phyloP scores from a whole-genome alignment of 2,797 vertebrate genomes.

The Heteromormyrus szaboi region DNA sequence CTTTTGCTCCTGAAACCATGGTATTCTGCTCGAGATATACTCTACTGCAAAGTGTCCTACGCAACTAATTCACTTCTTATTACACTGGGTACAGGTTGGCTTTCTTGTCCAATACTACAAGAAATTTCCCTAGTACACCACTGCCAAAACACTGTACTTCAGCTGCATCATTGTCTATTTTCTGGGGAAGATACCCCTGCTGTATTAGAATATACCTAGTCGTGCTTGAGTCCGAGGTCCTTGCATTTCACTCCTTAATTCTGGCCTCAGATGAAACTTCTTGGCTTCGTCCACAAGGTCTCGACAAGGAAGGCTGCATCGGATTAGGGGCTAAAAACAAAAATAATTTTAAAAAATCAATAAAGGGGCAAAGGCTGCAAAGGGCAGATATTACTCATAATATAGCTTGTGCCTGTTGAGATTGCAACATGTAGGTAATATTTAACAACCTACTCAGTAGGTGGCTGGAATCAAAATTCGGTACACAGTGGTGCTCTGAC shows the following conservation, averaged over 20 bases:
- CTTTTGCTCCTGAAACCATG: slow-evolving; percentile 79
- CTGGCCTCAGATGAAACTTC: slow-evolving; percentile 94
- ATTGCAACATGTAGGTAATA: background rate
- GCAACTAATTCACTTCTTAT: background rate
- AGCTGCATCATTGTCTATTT: background rate
- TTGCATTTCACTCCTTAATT: slow-evolving; percentile 96
- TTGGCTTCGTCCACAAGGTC: slow-evolving; percentile 98
- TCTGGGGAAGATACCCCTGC: background rate
- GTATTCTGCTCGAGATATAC: background rate
- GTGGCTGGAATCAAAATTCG: background rate
- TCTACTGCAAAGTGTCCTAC: background rate
- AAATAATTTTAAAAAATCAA: background rate
- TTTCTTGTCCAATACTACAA: background rate
- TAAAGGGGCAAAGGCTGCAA: background rate
- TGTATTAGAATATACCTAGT: slow-evolving; percentile 59
- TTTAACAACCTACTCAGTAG: background rate
- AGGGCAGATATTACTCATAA: background rate
- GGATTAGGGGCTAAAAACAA: slow-evolving; percentile 78
- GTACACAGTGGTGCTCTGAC: background rate
- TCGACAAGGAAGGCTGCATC: slow-evolving; percentile 90
- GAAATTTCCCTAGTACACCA: background rate
- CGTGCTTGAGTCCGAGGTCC: slow-evolving; percentile 90
- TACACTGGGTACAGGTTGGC: slow-evolving; percentile 24
- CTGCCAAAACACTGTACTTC: background rate
- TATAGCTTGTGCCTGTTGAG: background rate